Percentiles rank a stretch among this genome's conserved stretches.
Evolutionary conservation across 2,113 vertebrate species (phyloP).

Genomic region (Vimba vimba): DNA sequence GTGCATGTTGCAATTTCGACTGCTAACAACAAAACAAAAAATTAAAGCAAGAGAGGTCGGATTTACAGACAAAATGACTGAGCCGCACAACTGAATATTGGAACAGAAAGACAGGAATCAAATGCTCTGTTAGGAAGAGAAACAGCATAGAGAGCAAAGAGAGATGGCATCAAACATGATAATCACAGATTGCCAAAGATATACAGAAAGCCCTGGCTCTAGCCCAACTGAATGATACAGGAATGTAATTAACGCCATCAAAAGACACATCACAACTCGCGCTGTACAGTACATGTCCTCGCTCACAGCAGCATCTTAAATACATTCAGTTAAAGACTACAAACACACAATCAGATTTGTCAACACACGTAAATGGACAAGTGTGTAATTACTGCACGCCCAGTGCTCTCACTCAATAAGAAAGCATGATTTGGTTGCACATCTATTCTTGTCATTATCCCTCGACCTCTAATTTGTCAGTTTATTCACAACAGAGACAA

Average conservation of each 20-base stretch:
- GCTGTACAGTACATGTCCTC: not conserved
- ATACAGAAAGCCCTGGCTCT: slow-evolving; percentile 26
- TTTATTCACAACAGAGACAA: slow-evolving; percentile 40
- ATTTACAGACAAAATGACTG: not conserved
- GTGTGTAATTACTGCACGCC: slow-evolving; percentile 22
- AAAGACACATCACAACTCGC: slow-evolving; percentile 13
- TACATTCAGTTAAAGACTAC: slow-evolving; percentile 9
- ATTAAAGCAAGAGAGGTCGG: not conserved
- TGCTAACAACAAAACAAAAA: not conserved
- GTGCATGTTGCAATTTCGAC: not conserved
- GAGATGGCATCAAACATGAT: slow-evolving; percentile 5
- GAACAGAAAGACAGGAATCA: not conserved
- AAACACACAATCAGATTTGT: slow-evolving; percentile 17
- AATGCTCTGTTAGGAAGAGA: not conserved
- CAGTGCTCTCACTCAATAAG: slow-evolving; percentile 24
- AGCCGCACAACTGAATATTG: not conserved
- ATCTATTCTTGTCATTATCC: slow-evolving; percentile 37
- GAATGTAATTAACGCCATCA: slow-evolving; percentile 41
- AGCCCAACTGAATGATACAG: slow-evolving; percentile 27
- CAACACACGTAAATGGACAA: slow-evolving; percentile 35
- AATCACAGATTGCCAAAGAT: slow-evolving; percentile 31
- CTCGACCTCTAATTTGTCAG: slow-evolving; percentile 41
- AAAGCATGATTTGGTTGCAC: slow-evolving; percentile 39
- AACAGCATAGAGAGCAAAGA: not conserved
- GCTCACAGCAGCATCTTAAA: slow-evolving; percentile 2